Percentiles rank a stretch among this genome's conserved stretches.
Conservation (phyloP, 1,140 invertebrate species). For the Tribolium castaneum region DNA sequence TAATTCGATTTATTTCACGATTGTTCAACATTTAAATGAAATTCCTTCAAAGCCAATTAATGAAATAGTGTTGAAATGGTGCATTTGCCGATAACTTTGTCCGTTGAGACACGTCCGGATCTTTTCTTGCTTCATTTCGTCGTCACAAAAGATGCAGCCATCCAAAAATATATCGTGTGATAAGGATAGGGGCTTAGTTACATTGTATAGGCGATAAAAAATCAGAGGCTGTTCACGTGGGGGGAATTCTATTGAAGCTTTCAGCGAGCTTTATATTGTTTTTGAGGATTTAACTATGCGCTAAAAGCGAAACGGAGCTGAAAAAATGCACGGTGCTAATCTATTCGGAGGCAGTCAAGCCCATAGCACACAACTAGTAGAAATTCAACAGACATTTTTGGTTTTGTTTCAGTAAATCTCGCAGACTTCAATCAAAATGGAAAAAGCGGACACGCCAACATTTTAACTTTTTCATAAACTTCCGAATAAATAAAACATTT, state of each 20-base stretch:
- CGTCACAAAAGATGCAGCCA: conserved; percentile 9
- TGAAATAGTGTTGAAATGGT: neutral
- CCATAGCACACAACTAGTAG: neutral
- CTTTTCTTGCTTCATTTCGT: conserved; percentile 25
- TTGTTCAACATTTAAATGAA: neutral
- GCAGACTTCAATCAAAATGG: no score
- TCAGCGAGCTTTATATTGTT: neutral
- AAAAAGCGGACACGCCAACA: no score
- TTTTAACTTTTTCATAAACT: no score
- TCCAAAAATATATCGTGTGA: neutral
- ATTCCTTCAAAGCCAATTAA: neutral
- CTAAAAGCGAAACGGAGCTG: neutral
- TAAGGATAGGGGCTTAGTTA: neutral
- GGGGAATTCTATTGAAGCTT: neutral
- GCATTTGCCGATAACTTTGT: conserved; percentile 1
- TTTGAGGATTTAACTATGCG: neutral
- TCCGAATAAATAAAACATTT: no score
- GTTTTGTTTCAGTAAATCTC: no score
- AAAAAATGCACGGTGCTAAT: neutral
- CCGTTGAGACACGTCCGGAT: conserved; percentile 5
- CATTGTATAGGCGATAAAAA: neutral
- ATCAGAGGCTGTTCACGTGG: neutral
- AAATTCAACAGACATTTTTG: no score
- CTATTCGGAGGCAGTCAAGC: neutral
- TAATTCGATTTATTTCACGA: neutral